phyloP scores from a whole-genome alignment of 2,797 vertebrate species.

The Micromesistius poutassou region DNA sequence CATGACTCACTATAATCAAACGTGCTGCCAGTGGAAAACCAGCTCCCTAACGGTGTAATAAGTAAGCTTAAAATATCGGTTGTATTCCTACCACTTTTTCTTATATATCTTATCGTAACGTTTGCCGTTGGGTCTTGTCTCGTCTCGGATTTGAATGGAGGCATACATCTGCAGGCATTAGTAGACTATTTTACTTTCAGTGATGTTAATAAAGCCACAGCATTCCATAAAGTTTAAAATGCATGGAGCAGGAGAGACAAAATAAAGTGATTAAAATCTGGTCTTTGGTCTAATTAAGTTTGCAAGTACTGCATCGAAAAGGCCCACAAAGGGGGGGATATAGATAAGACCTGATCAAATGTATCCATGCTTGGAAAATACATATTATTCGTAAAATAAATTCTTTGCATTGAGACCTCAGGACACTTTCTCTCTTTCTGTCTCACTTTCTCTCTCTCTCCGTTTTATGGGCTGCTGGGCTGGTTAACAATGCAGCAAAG shows the following conservation, averaged over 20 bases:
- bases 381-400: background rate
- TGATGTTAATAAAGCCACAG: background rate
- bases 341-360: background rate
- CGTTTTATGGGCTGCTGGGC: background rate
- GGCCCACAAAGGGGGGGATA: background rate
- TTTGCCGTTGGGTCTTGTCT: too few relatives aligned
- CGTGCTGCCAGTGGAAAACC: background rate
- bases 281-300: background rate
- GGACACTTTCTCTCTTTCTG: background rate
- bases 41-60: background rate
- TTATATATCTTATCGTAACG: background rate
- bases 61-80: background rate
- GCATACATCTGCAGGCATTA: background rate
- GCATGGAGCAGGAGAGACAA: background rate
- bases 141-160: background rate
- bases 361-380: background rate
- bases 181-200: background rate
- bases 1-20: background rate
- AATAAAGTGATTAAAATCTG: background rate
- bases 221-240: background rate
- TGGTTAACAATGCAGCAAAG: background rate
- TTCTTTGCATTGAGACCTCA: background rate
- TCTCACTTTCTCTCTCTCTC: background rate
- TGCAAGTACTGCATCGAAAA: background rate
- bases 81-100: background rate